These are phyloP conservation scores for Lampropteryx suffumata DNA, from an alignment of 2,888 invertebrate genomes.

Conservation along the genomic window DNA sequence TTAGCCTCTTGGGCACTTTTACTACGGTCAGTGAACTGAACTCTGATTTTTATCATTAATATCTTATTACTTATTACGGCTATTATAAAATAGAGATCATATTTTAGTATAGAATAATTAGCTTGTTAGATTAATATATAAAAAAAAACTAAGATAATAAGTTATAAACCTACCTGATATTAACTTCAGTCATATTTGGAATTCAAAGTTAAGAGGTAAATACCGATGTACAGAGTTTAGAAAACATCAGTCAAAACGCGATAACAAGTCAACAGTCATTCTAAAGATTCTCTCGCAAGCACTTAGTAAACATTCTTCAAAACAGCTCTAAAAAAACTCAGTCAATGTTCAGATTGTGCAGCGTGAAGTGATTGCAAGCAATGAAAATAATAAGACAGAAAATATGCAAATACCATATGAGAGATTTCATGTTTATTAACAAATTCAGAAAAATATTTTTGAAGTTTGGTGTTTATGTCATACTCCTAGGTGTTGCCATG, in stretches of 20 bases:
- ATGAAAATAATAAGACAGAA: slow-evolving; percentile 32
- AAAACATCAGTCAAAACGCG: slow-evolving; percentile 8
- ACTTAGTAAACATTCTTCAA: slow-evolving; percentile 2
- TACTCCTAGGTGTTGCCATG: slow-evolving; percentile 37
- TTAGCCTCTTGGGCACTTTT: no score
- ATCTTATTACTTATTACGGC: no score
- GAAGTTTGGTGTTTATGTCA: slow-evolving; percentile 41
- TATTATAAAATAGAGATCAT: no score
- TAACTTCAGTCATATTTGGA: background rate
- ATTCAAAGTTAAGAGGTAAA: background rate
- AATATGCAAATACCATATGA: slow-evolving; percentile 46
- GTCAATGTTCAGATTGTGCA: background rate
- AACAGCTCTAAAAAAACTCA: background rate
- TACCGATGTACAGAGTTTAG: slow-evolving; percentile 1
- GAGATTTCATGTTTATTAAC: slow-evolving; percentile 53
- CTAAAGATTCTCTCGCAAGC: slow-evolving; percentile 7
- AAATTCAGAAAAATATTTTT: slow-evolving; percentile 41
- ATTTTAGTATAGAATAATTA: no score
- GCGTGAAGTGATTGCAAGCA: background rate
- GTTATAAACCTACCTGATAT: no score
- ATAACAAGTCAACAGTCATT: slow-evolving; percentile 15
- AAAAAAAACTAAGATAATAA: no score
- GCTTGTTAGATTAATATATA: no score
- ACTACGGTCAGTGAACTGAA: no score
- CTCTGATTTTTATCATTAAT: no score